Evolutionary conservation across 1,140 invertebrate genomes (phyloP).

Genomic region (Antheraea mylitta): DNA sequence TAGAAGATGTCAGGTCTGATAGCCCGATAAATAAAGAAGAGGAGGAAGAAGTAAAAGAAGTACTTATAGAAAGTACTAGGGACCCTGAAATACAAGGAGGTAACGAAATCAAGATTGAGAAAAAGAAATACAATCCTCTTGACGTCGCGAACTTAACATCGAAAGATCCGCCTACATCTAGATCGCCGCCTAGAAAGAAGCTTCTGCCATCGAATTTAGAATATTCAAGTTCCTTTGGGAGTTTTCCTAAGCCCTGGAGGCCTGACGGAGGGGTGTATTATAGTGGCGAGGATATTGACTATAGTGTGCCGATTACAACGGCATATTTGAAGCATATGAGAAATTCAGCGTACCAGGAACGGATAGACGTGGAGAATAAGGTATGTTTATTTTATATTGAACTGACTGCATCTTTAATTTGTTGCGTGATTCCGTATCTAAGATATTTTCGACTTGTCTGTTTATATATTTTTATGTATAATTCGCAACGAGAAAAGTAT

Average conservation of each 20-base stretch:
- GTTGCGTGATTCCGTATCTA: background rate
- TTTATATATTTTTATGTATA: too few relatives aligned
- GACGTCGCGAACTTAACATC: slow-evolving; percentile 84
- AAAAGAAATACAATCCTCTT: slow-evolving; percentile 83
- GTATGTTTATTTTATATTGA: slow-evolving; percentile 43
- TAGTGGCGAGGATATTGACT: slow-evolving; percentile 83
- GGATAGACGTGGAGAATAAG: slow-evolving; percentile 80
- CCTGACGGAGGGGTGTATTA: slow-evolving; percentile 66
- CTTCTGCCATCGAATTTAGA: slow-evolving; percentile 44
- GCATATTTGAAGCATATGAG: slow-evolving; percentile 91
- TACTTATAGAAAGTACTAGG: slow-evolving; percentile 58
- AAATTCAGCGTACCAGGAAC: slow-evolving; percentile 82
- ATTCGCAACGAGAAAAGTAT: too few relatives aligned
- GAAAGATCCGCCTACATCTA: slow-evolving; percentile 80
- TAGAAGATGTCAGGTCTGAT: slow-evolving; percentile 61
- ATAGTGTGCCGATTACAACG: slow-evolving; percentile 91
- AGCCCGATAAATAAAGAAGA: slow-evolving; percentile 50
- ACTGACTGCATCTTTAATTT: background rate
- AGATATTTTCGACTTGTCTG: background rate
- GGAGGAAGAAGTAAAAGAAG: slow-evolving; percentile 40
- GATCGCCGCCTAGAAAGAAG: slow-evolving; percentile 73
- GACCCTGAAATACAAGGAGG: slow-evolving; percentile 42
- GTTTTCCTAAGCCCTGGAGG: slow-evolving; percentile 73
- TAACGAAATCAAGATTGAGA: slow-evolving; percentile 50
- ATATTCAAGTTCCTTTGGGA: slow-evolving; percentile 49